A percentile compares a stretch with the other conserved stretches of the same genome.
Evolutionary conservation across 2,113 vertebrate species (phyloP).

Genomic region (Perca schrenkii): DNA sequence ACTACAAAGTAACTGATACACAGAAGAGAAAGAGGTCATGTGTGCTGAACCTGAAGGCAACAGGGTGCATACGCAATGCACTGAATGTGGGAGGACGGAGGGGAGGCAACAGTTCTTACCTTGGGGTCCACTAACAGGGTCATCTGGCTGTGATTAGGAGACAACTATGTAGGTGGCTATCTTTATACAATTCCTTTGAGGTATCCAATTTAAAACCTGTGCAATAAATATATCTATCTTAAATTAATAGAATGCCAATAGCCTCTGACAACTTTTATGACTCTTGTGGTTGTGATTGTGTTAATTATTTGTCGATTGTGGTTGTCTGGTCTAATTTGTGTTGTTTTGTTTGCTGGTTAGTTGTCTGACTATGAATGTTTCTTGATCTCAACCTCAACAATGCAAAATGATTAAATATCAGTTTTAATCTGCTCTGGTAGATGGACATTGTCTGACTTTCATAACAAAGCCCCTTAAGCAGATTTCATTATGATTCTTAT

Average conservation of each 20-base stretch:
- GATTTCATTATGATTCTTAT: background rate
- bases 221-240: too few species aligned
- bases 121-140: too few species aligned
- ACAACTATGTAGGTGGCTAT: too few species aligned
- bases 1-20: background rate
- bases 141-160: too few species aligned
- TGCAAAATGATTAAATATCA: background rate
- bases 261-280: background rate
- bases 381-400: background rate
- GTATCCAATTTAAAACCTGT: too few species aligned
- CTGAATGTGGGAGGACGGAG: too few species aligned
- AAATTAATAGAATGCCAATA: too few species aligned
- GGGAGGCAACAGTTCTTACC: too few species aligned
- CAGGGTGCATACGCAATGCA: too few species aligned
- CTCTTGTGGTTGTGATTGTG: background rate
- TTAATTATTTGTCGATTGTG: background rate
- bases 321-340: background rate
- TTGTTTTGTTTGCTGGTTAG: background rate
- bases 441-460: background rate
- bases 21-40: background rate
- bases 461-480: background rate
- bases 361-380: background rate
- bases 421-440: background rate
- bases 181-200: too few species aligned
- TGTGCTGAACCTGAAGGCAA: too few species aligned